Evolutionary conservation across 1,140 invertebrate genomes (phyloP), one percentile per base, ranked within the genome.

Genomic region (Drosophila bocqueti): DNA sequence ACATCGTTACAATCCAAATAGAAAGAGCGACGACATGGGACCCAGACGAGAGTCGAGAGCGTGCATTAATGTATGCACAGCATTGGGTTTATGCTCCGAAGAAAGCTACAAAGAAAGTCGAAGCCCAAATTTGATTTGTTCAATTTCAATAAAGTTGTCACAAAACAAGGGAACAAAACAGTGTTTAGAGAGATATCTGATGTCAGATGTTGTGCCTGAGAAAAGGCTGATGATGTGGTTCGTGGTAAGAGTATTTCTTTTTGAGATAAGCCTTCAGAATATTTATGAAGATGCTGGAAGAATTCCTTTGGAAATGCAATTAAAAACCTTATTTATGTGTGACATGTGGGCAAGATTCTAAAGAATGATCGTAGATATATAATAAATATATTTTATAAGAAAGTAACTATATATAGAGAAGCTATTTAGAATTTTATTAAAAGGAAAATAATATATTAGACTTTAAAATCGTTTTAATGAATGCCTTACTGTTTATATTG

Each of bases 81-180:
- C 62, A 26, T 36, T 49, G 31, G n/a, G 11, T 69, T 69, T 45
- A 54, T 66, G 47, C 34, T 42, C 7, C 43, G n/a, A 49, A 29
- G 50, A 69, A 58, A 72, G 36, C 13, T 29, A 40, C 60, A 55
- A 63, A 31, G 47, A 26, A 34, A 65, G 46, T 50, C 60, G 13
- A n/a, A 38, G 45, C n/a, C 36, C 18, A 50, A 49, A 36, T 68
- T 68, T 68, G 60, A 67, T 71, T 71, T 54, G 66, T 69, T 68
- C 26, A 42, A 47, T 68, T 55, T 68, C 49, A 71, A 71, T 71
- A 71, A 71, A 71, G 49, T 18, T 69, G 66, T 69, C 67, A 75
- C 64, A 64, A 60, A 26, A 66, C 46, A 75, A 47, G 54, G 47
- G 34, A 43, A 50, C 61, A 73, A 42, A 49, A n/a, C 69, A 63